phyloP scores from a whole-genome alignment of 2,888 invertebrate genomes.

The Rhingia campestris region DNA sequence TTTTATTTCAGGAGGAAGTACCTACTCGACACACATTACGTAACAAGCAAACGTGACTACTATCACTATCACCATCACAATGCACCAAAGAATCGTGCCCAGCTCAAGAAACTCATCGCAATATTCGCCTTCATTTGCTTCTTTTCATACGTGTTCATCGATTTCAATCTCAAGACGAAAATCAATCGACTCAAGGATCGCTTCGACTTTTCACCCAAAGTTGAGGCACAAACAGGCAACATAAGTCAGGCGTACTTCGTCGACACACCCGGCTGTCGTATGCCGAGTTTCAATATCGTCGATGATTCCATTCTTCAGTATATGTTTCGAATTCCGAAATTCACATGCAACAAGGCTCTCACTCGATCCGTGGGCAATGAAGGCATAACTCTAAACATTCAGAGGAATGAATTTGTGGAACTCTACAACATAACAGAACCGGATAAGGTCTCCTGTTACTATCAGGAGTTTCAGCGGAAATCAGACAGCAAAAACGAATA shows the following conservation, averaged over 20 bases:
- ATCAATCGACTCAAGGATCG: conserved; percentile 79
- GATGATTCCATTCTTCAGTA: conserved; percentile 80
- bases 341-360: conserved; percentile 78
- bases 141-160: conserved; percentile 81
- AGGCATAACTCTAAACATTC: conserved; percentile 78
- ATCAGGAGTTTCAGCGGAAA: conserved; percentile 77
- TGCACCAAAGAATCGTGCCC: conserved; percentile 78
- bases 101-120: conserved; percentile 80
- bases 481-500: conserved; percentile 78
- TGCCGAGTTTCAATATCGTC: conserved; percentile 81
- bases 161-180: conserved; percentile 81
- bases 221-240: conserved; percentile 78
- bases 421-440: conserved; percentile 78
- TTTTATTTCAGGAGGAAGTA: conserved; percentile 74
- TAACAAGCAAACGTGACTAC: conserved; percentile 80
- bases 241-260: conserved; percentile 81
- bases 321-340: conserved; percentile 77
- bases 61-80: conserved; percentile 80
- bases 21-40: conserved; percentile 80
- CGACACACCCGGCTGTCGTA: conserved; percentile 81
- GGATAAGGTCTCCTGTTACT: conserved; percentile 78
- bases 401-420: conserved; percentile 76
- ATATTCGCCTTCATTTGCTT: conserved; percentile 80
- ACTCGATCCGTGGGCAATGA: conserved; percentile 76
- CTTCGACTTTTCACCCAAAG: conserved; percentile 80